Conservation (phyloP, 2,888 invertebrate genomes). For the Eristalis arbustorum region DNA sequence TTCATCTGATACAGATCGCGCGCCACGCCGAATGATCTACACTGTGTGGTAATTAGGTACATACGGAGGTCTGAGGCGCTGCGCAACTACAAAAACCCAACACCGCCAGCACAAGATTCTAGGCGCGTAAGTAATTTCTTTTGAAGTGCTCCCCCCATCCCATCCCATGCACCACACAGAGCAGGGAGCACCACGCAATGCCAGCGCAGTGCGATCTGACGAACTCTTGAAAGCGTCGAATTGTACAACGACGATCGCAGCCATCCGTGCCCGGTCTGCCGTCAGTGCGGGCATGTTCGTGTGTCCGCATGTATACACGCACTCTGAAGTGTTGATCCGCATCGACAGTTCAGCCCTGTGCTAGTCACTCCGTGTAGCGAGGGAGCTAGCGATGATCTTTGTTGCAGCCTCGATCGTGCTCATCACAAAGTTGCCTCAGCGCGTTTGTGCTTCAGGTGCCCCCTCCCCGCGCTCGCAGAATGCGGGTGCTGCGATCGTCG, state of each 20-base stretch:
- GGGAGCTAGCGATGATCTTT: slow-evolving; percentile 54
- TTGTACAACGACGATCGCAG: not conserved
- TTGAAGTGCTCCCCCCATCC: slow-evolving; percentile 60
- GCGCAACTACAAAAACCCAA: slow-evolving; percentile 1
- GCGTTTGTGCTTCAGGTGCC: not conserved
- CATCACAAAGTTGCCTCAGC: slow-evolving; percentile 17
- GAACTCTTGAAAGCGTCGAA: slow-evolving; percentile 12
- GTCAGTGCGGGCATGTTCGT: slow-evolving; percentile 8
- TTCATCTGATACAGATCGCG: slow-evolving; percentile 66
- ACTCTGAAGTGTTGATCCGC: slow-evolving; percentile 66
- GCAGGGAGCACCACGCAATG: not conserved
- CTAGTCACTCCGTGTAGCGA: slow-evolving; percentile 11
- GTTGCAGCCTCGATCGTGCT: slow-evolving; percentile 30
- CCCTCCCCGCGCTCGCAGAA: not conserved
- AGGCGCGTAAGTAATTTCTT: slow-evolving; percentile 66
- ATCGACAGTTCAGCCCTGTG: slow-evolving; percentile 53
- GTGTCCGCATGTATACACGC: slow-evolving; percentile 41
- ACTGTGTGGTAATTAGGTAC: slow-evolving; percentile 57
- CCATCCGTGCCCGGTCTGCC: not conserved
- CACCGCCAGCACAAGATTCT: slow-evolving; percentile 51
- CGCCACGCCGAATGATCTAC: slow-evolving; percentile 54
- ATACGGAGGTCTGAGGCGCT: not conserved
- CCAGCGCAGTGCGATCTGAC: not conserved
- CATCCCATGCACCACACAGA: not conserved
- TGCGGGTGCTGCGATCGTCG: slow-evolving; percentile 35